phyloP scores from a whole-genome alignment of 2,113 vertebrate genomes.

The Hypanus sabinus region DNA sequence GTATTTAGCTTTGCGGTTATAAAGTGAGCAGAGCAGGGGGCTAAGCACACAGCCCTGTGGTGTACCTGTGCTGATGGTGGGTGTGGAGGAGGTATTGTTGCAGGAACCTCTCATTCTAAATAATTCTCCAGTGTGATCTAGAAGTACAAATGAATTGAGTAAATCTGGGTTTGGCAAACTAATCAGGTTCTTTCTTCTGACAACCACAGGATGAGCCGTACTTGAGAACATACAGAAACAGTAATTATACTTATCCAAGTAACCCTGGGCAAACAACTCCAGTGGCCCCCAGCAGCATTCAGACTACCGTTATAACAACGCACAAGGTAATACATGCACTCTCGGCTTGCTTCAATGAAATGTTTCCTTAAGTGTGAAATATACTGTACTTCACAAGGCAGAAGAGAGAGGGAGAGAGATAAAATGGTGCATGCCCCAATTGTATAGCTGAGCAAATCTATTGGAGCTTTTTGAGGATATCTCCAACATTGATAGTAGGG shows the following conservation, averaged over 20 bases:
- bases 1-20: too few species aligned
- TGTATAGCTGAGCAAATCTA: too few species aligned
- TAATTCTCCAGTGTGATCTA: background rate
- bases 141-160: background rate
- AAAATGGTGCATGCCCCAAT: too few species aligned
- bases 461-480: too few species aligned
- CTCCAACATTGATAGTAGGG: too few species aligned
- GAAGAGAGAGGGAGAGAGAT: too few species aligned
- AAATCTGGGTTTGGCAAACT: background rate
- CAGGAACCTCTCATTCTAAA: background rate
- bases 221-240: slow-evolving; percentile 59
- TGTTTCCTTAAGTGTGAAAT: background rate
- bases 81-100: too few species aligned
- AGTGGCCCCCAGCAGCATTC: slow-evolving; percentile 4
- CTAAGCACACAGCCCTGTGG: too few species aligned
- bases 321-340: background rate
- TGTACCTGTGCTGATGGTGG: too few species aligned
- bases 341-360: background rate
- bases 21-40: too few species aligned
- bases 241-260: slow-evolving; percentile 48
- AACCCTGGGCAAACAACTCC: slow-evolving; percentile 41
- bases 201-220: slow-evolving; percentile 50
- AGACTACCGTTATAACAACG: background rate
- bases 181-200: background rate
- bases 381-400: too few species aligned